phyloP scores from a whole-genome alignment of 2,113 vertebrate species.

The Guaruba guarouba region DNA sequence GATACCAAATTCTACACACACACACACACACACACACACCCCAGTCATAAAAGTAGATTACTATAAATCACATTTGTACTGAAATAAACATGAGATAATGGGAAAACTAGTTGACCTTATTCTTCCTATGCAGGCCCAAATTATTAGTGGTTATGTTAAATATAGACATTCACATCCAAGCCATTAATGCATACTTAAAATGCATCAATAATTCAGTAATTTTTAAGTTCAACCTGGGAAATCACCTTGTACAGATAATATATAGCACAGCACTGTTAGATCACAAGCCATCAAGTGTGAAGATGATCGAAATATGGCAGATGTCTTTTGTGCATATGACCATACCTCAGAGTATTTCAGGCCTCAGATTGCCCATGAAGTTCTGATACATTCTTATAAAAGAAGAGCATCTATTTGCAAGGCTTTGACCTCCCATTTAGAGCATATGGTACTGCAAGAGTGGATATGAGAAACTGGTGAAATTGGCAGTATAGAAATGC shows the following conservation, averaged over 20 bases:
- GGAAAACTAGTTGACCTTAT: slow-evolving; percentile 5
- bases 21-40: too few species aligned
- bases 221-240: slow-evolving; percentile 24
- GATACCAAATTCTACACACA: neutral
- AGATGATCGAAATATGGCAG: neutral
- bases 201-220: slow-evolving; percentile 5
- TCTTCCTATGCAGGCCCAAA: neutral
- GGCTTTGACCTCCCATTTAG: neutral
- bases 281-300: neutral
- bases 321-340: neutral
- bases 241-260: slow-evolving; percentile 20
- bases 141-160: slow-evolving; percentile 6
- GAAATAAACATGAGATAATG: slow-evolving; percentile 21
- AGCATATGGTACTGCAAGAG: neutral
- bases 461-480: neutral
- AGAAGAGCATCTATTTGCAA: neutral
- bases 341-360: neutral
- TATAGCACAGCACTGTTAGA: neutral
- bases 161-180: neutral
- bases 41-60: neutral
- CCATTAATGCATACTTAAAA: slow-evolving; percentile 2
- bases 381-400: neutral
- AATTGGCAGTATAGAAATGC: neutral
- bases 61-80: neutral
- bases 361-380: neutral